phyloP scores from a whole-genome alignment of 2,888 invertebrate genomes.

The Standfussiana lucernea region DNA sequence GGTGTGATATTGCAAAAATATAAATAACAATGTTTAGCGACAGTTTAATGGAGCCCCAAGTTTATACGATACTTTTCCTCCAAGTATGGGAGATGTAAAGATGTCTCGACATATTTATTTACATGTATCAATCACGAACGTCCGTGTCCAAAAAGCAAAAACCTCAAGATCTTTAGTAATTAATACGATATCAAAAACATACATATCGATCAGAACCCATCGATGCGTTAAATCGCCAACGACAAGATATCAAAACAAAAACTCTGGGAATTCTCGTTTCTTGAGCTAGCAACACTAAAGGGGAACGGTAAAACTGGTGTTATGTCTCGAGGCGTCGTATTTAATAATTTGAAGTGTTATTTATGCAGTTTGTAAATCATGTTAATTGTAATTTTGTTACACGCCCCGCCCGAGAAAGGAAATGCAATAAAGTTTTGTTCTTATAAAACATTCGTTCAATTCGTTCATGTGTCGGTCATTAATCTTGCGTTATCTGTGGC shows the following conservation, averaged over 20 bases:
- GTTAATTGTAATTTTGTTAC: conserved; percentile 86
- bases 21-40: conserved; percentile 80
- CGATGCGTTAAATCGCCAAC: conserved; percentile 60
- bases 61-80: conserved; percentile 47
- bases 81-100: conserved; percentile 47
- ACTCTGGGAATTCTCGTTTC: conserved; percentile 59
- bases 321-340: conserved; percentile 73
- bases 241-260: conserved; percentile 65
- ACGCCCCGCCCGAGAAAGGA: conserved; percentile 70
- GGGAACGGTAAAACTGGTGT: conserved; percentile 65
- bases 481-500: conserved; percentile 72
- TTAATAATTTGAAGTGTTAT: conserved; percentile 82
- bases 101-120: conserved; percentile 39
- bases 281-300: conserved; percentile 61
- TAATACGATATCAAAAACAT: conserved; percentile 53
- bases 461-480: conserved; percentile 68
- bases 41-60: conserved; percentile 72
- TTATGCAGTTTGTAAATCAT: conserved; percentile 84
- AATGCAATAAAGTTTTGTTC: conserved; percentile 70
- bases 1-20: conserved; percentile 64
- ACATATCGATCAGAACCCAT: conserved; percentile 60
- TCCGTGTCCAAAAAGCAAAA: conserved; percentile 27
- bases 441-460: conserved; percentile 67
- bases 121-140: conserved; percentile 27
- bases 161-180: conserved; percentile 50